Evolutionary conservation across 2,888 invertebrate genomes (phyloP).

Genomic region (Microctonus brassicae): DNA sequence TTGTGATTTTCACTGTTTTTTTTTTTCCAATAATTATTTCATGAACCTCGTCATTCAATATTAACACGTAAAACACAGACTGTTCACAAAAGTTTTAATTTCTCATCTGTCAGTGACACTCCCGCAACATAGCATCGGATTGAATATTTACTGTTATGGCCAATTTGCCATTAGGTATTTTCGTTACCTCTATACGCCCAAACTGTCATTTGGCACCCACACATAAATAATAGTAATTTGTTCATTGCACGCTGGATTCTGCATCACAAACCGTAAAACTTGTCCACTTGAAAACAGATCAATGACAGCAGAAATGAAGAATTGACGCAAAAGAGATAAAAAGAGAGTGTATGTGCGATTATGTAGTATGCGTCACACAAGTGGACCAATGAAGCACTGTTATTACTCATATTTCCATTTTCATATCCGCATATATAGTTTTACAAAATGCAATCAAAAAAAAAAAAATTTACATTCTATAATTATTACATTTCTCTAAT

Average conservation of each 20-base stretch:
- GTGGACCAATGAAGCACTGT: too few species aligned
- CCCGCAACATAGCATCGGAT: background rate
- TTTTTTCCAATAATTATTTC: background rate
- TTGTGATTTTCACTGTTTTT: background rate
- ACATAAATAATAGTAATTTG: too few species aligned
- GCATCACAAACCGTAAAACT: slow-evolving; percentile 3
- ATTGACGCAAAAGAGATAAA: background rate
- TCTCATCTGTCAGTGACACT: background rate
- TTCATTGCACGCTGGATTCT: background rate
- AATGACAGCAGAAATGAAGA: background rate
- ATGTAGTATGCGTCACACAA: too few species aligned
- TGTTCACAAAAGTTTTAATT: background rate
- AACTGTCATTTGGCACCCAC: too few species aligned
- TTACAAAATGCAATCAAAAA: too few species aligned
- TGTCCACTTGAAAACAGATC: background rate
- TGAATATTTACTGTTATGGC: background rate
- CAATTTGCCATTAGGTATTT: background rate
- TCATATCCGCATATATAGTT: too few species aligned
- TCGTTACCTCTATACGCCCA: background rate
- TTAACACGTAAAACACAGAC: background rate
- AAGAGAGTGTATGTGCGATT: background rate
- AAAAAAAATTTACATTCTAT: too few species aligned
- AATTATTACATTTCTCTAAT: too few species aligned
- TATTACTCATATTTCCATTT: too few species aligned
- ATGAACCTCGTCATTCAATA: background rate